Conservation (phyloP, 2,888 invertebrate genomes). For the Drosophila multiciliata region DNA sequence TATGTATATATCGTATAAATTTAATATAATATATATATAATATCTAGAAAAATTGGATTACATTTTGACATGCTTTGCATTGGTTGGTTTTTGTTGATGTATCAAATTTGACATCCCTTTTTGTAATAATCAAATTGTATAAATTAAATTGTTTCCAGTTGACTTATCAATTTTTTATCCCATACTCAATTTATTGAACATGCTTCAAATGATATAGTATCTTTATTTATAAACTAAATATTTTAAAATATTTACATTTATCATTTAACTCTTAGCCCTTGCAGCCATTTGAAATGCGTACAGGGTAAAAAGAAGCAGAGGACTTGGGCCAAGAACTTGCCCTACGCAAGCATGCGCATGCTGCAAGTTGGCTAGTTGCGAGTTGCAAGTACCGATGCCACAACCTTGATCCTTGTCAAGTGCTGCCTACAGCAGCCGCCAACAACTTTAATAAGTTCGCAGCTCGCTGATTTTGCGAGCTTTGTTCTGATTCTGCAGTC, state of each 20-base stretch:
- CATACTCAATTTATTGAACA: neutral
- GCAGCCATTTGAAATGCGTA: neutral
- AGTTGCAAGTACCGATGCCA: constrained; percentile 38
- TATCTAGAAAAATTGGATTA: neutral
- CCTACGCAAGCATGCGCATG: constrained; percentile 45
- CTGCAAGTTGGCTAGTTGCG: constrained; percentile 25
- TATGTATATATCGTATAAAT: neutral
- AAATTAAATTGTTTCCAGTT: neutral
- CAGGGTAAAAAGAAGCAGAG: constrained; percentile 13
- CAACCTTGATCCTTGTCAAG: constrained; percentile 84
- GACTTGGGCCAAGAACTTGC: constrained; percentile 31
- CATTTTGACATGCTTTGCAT: neutral
- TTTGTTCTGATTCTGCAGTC: constrained; percentile 52
- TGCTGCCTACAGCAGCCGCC: constrained; percentile 63
- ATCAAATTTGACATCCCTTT: neutral
- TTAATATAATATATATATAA: neutral
- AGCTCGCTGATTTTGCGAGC: constrained; percentile 57
- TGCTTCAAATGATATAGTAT: too few species aligned
- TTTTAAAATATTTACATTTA: neutral
- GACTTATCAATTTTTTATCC: neutral
- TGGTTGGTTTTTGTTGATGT: neutral
- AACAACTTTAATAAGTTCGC: constrained; percentile 80
- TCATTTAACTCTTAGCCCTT: neutral
- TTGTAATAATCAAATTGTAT: neutral
- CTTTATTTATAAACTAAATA: neutral